phyloP scores from a whole-genome alignment of 2,888 invertebrate genomes.

The Epistrophella euchroma region DNA sequence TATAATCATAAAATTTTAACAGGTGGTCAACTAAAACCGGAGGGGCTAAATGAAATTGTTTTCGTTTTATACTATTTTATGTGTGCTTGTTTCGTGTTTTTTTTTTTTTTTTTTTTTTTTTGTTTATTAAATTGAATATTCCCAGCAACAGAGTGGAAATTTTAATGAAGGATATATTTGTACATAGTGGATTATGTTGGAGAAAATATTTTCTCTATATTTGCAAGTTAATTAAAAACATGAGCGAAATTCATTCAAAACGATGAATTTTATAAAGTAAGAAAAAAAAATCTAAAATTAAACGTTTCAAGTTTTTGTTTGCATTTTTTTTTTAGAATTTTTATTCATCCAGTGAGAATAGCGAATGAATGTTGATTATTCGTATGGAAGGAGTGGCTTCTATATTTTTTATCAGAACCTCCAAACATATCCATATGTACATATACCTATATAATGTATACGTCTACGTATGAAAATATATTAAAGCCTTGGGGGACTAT shows the following conservation, averaged over 20 bases:
- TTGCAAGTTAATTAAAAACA: slow-evolving; percentile 64
- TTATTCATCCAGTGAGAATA: slow-evolving; percentile 17
- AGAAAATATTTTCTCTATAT: slow-evolving; percentile 70
- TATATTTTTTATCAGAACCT: background rate
- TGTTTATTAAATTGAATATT: slow-evolving; percentile 27
- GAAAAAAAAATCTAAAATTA: slow-evolving; percentile 6
- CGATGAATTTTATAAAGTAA: slow-evolving; percentile 55
- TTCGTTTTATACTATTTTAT: slow-evolving; percentile 34
- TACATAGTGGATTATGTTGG: slow-evolving; percentile 43
- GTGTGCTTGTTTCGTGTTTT: background rate
- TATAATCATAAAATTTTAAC: slow-evolving; percentile 68
- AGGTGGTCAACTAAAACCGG: slow-evolving; percentile 69
- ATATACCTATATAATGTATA: background rate
- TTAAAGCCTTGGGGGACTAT: background rate
- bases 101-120: background rate
- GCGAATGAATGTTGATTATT: background rate
- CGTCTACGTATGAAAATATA: background rate
- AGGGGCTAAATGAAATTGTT: slow-evolving; percentile 47
- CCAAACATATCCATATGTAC: background rate
- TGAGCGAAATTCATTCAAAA: slow-evolving; percentile 56
- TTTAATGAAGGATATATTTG: slow-evolving; percentile 19
- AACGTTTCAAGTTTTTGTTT: background rate
- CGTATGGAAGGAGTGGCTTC: background rate
- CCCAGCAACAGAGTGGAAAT: slow-evolving; percentile 11
- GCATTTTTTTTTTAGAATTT: background rate